Evolutionary conservation across 2,888 invertebrate genomes (phyloP).

Genomic region (Synergus umbraculus): DNA sequence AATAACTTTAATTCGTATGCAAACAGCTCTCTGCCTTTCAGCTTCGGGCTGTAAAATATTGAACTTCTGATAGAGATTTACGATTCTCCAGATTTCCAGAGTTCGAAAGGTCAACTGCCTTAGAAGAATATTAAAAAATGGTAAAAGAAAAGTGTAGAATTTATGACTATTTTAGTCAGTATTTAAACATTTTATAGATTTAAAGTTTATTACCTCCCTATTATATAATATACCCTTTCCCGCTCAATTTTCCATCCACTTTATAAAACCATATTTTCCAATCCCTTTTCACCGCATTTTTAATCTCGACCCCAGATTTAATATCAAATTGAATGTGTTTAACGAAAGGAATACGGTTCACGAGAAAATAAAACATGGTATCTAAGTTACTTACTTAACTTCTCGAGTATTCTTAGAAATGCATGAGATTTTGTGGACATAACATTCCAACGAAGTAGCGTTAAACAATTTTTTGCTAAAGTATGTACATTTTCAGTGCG

Average conservation of each 20-base stretch:
- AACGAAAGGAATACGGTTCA: neutral
- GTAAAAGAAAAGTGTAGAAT: neutral
- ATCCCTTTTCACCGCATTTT: too few species aligned
- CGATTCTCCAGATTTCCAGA: constrained; percentile 8
- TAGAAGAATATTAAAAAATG: neutral
- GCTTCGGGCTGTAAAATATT: constrained; percentile 9
- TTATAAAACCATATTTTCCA: too few species aligned
- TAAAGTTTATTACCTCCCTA: too few species aligned
- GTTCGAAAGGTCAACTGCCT: neutral
- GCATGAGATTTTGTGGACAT: constrained; percentile 1
- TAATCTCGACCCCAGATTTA: too few species aligned
- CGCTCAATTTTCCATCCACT: too few species aligned
- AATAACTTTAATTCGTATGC: constrained; percentile 34
- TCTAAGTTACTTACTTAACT: neutral
- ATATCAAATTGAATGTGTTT: too few species aligned
- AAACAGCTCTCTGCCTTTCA: constrained; percentile 30
- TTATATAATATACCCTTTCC: too few species aligned
- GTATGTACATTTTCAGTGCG: constrained; percentile 51
- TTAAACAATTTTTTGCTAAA: constrained; percentile 50
- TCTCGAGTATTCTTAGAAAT: neutral
- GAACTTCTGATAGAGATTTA: constrained; percentile 26
- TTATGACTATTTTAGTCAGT: neutral
- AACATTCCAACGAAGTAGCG: constrained; percentile 36
- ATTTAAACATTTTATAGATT: too few species aligned
- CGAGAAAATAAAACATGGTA: neutral